Base-by-base conservation (phyloP, 2,888 invertebrate genomes). In the Mimachlamys varia region DNA sequence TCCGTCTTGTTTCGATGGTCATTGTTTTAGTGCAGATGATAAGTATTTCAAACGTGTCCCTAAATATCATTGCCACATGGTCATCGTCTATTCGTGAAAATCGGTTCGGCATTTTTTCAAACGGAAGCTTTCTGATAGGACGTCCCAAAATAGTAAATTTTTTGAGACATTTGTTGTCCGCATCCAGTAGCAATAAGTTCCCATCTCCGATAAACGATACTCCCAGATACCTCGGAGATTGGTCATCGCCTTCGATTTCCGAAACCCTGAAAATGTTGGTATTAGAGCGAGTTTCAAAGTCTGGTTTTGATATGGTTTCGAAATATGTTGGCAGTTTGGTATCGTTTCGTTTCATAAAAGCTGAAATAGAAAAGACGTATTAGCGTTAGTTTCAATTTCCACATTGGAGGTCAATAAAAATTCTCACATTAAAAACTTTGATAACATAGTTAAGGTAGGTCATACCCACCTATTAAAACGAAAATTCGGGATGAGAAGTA, bases 161-260 rank as follows among this genome's bases (percentile, higher is more conserved):
- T 27, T 62, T 62, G n/a, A 62, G 62, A 62, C 62, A 62, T n/a
- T 22, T 62, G 62, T 62, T 62, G 62, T 62, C 62, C 10, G 62
- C 62, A 62, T 62, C 62, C 12, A 62, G 62, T n/a, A 62, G 13
- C n/a, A 62, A 15, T 62, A 62, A 62, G 27, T 62, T 4, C 4
- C 62, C 62, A n/a, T 62, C 62, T 7, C 62, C 22, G 10, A 27
- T 62, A 62, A 62, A 62, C 10, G 62, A 62, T 12, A 62, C 27
- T 7, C 62, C 62, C 2, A 62, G 27, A 27, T 62, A 62, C 27
- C 62, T 22, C n/a, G 7, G n/a, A 2, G 62, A 62, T 53, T 10
- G 12, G 0, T n/a, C 22, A 1, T 62, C 62, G 22, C 62, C 62
- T 7, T 62, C 62, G n/a, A 62, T 27, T 62, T 62, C 62, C 19